A percentile compares a stretch with the other conserved stretches of the same genome.
phyloP scores from a whole-genome alignment of 2,113 vertebrate species.

The Osmerus eperlanus region DNA sequence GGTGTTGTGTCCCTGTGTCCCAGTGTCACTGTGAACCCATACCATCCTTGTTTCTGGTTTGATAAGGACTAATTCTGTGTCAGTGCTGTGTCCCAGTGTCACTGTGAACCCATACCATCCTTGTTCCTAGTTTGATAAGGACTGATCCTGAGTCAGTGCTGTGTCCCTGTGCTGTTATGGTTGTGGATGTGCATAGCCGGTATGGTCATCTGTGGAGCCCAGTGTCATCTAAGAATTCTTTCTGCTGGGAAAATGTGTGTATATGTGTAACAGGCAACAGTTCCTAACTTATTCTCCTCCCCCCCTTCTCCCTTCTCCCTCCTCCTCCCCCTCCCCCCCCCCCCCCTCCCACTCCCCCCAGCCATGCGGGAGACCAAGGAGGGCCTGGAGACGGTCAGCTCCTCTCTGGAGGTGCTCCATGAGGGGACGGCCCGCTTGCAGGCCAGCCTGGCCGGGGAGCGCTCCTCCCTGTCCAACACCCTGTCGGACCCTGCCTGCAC shows the following conservation, averaged over 20 bases:
- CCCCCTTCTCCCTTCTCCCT: neutral
- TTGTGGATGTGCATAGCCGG: neutral
- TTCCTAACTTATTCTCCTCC: neutral
- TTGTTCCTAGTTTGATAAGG: neutral
- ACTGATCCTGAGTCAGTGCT: conserved; percentile 1
- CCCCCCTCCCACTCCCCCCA: conserved; percentile 37
- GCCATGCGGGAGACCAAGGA: conserved; percentile 85
- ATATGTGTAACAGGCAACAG: neutral
- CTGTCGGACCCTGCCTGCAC: conserved; percentile 78
- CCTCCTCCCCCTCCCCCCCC: neutral
- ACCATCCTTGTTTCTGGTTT: neutral
- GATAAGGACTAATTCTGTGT: neutral
- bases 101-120: too few species aligned
- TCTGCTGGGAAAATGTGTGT: neutral
- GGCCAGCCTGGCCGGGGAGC: conserved; percentile 68
- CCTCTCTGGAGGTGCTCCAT: conserved; percentile 76
- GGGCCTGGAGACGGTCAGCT: conserved; percentile 77
- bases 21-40: neutral
- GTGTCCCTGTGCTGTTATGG: neutral
- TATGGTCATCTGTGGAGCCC: too few species aligned
- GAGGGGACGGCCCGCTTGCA: conserved; percentile 72
- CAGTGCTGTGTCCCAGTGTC: neutral
- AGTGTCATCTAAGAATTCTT: too few species aligned
- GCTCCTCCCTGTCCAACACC: conserved; percentile 72
- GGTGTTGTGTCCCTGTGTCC: conserved; percentile 12